Conservation (phyloP, 1,140 invertebrate genomes). For the Cyphomyrmex costatus region DNA sequence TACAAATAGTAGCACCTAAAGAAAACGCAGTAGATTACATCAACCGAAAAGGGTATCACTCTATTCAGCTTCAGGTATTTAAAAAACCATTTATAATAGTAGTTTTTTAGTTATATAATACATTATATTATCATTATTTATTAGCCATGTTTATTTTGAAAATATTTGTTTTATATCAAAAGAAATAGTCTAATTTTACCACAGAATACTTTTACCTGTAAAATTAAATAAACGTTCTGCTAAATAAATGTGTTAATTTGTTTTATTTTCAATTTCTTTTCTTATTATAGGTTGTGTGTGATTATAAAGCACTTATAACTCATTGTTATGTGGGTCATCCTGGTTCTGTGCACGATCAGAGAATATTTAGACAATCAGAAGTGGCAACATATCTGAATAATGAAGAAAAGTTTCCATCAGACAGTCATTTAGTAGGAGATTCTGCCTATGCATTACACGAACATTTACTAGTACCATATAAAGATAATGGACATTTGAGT, state of each 20-base stretch:
- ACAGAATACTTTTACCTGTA: no score
- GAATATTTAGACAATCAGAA: not conserved
- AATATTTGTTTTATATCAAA: no score
- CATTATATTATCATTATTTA: no score
- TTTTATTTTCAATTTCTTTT: no score
- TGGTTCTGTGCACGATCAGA: not conserved
- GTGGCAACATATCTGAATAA: not conserved
- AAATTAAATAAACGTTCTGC: no score
- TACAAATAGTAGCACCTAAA: not conserved
- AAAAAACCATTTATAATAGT: not conserved
- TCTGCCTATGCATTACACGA: not conserved
- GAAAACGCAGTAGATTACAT: constrained; percentile 24
- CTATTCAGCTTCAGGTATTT: constrained; percentile 1
- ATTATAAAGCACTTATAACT: not conserved
- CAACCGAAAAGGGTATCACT: constrained; percentile 28
- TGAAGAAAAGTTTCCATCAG: not conserved
- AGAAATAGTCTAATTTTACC: no score
- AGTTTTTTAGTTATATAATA: not conserved
- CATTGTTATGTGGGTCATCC: constrained; percentile 1
- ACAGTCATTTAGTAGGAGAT: not conserved
- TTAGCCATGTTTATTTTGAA: no score
- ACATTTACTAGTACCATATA: not conserved
- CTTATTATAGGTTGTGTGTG: not conserved
- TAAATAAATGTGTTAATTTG: no score
- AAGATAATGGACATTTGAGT: not conserved